These are phyloP conservation scores for Steromphala cineraria DNA, from an alignment of 2,888 invertebrate genomes.

Conservation along the genomic window DNA sequence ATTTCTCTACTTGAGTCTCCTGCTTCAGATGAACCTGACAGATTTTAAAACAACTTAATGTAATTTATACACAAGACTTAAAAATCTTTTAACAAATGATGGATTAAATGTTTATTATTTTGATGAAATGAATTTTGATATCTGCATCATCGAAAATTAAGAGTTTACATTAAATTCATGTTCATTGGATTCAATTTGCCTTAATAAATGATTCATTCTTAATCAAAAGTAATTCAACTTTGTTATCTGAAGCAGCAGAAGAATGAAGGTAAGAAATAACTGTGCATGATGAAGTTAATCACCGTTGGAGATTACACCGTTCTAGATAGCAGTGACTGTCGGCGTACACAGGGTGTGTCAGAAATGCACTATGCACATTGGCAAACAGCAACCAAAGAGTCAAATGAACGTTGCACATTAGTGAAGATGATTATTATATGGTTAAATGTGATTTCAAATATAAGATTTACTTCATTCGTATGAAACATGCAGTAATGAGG, in stretches of 20 bases:
- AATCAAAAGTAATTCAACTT: background rate
- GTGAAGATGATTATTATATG: too few relatives aligned
- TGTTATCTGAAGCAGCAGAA: background rate
- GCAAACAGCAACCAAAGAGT: background rate
- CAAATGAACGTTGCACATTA: too few relatives aligned
- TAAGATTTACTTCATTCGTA: background rate
- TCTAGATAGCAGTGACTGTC: background rate
- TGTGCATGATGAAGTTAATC: background rate
- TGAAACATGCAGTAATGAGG: too few relatives aligned
- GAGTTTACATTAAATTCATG: too few relatives aligned
- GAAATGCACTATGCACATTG: conserved; percentile 3
- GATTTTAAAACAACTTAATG: background rate
- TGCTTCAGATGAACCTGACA: background rate
- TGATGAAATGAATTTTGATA: too few relatives aligned
- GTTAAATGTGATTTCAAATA: background rate
- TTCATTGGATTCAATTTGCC: background rate
- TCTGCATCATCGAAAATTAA: too few relatives aligned
- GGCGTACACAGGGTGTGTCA: background rate
- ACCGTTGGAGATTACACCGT: background rate
- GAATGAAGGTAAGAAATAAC: background rate
- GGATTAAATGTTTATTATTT: too few relatives aligned
- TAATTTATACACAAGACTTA: too few relatives aligned
- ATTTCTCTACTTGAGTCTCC: too few relatives aligned
- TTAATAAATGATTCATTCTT: background rate
- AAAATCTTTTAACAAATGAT: too few relatives aligned